Evolutionary conservation across 2,797 vertebrate genomes (phyloP).

Genomic region (Scolopax bukidnonensis): DNA sequence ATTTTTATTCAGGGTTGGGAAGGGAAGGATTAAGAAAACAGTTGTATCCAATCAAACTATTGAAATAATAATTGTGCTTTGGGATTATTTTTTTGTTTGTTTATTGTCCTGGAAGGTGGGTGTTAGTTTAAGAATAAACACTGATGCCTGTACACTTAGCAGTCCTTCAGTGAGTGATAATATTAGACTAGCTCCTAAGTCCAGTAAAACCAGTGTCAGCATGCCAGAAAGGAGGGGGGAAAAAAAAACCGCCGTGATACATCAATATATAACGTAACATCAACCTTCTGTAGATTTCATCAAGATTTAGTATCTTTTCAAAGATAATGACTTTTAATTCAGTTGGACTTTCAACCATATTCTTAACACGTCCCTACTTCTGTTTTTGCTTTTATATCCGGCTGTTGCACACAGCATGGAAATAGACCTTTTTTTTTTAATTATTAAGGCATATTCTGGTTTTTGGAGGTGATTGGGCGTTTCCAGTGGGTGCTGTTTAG

Average conservation of each 20-base stretch:
- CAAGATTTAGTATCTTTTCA: not conserved
- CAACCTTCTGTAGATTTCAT: not conserved
- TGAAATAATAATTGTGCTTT: not conserved
- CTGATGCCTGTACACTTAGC: not conserved
- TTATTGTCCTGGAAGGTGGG: not conserved
- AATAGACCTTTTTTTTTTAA: not conserved
- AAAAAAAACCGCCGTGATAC: not conserved
- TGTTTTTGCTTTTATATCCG: not conserved
- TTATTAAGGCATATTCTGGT: not conserved
- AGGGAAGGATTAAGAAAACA: not conserved
- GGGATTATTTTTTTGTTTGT: too few relatives aligned
- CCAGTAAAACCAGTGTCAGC: not conserved
- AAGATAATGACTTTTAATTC: not conserved
- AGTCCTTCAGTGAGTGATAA: fast-evolving
- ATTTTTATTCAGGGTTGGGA: not conserved
- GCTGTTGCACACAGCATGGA: not conserved
- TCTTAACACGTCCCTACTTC: not conserved
- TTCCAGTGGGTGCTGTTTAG: not conserved
- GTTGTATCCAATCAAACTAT: not conserved
- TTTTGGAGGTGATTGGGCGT: not conserved
- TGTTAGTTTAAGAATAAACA: not conserved
- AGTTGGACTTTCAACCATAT: not conserved
- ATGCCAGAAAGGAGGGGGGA: not conserved
- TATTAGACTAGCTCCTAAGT: not conserved
- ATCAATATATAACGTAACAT: not conserved